Evolutionary conservation across 2,113 vertebrate species (phyloP).

Genomic region (Strigops habroptila): DNA sequence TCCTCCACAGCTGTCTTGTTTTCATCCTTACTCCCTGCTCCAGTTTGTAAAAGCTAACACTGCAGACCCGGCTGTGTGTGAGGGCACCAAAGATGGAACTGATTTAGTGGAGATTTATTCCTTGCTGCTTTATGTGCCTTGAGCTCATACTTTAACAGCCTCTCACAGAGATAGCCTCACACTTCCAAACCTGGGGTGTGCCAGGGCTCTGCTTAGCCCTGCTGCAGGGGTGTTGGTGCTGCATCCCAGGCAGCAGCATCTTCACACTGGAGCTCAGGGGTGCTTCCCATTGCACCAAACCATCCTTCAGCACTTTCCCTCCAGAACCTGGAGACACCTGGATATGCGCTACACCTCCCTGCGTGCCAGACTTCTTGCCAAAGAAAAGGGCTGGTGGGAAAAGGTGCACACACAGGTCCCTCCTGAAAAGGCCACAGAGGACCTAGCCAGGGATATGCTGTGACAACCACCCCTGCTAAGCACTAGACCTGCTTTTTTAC

Average conservation of each 20-base stretch:
- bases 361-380: neutral
- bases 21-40: neutral
- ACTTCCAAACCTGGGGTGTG: neutral
- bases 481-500: neutral
- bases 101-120: constrained; percentile 1
- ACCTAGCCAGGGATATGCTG: neutral
- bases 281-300: neutral
- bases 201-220: neutral
- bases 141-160: neutral
- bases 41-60: constrained; percentile 13
- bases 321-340: neutral
- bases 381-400: neutral
- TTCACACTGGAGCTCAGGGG: neutral
- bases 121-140: neutral
- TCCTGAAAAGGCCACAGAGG: neutral
- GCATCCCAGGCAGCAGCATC: neutral
- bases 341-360: neutral
- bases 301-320: neutral
- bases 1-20: neutral
- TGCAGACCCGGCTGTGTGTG: neutral
- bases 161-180: neutral
- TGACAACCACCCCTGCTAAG: neutral
- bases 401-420: neutral
- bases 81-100: neutral
- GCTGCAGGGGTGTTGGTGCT: accelerated